phyloP scores from a whole-genome alignment of 1,140 invertebrate genomes.

The Sycobia sp. region DNA sequence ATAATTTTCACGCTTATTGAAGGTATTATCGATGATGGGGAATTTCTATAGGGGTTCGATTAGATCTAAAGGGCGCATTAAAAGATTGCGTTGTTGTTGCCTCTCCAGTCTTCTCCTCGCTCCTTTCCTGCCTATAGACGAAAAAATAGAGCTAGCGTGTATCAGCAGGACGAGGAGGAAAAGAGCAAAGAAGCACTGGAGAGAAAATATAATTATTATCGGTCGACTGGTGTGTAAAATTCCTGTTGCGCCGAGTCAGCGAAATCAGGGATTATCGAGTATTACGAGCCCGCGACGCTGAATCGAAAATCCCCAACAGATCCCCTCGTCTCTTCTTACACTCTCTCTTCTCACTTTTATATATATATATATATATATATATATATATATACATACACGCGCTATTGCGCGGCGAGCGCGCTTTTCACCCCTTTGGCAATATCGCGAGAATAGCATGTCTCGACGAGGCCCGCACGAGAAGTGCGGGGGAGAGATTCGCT shows the following conservation, averaged over 20 bases:
- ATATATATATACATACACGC: too few species aligned
- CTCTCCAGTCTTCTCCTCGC: too few species aligned
- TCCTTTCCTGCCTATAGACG: too few species aligned
- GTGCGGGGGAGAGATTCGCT: too few species aligned
- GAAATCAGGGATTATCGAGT: constrained; percentile 35
- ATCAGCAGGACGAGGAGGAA: too few species aligned
- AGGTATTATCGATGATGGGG: not conserved
- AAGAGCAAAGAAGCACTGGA: constrained; percentile 3
- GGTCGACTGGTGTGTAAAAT: constrained; percentile 25
- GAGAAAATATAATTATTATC: constrained; percentile 31
- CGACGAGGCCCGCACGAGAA: constrained; percentile 30
- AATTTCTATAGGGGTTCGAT: constrained; percentile 8
- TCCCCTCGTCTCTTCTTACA: not conserved
- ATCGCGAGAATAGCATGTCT: too few species aligned
- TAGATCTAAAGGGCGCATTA: constrained; percentile 15
- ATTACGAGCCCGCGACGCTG: constrained; percentile 29
- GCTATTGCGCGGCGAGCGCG: too few species aligned
- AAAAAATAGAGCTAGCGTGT: too few species aligned
- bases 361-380: too few species aligned
- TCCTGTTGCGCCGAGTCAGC: constrained; percentile 27
- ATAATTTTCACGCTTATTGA: constrained; percentile 9
- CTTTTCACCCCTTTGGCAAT: constrained; percentile 28
- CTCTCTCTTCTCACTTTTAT: too few species aligned
- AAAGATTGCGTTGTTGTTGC: not conserved
- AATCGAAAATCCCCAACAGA: constrained; percentile 35